Evolutionary conservation across 2,888 invertebrate species (phyloP).

Genomic region (Parthenolecanium corni): DNA sequence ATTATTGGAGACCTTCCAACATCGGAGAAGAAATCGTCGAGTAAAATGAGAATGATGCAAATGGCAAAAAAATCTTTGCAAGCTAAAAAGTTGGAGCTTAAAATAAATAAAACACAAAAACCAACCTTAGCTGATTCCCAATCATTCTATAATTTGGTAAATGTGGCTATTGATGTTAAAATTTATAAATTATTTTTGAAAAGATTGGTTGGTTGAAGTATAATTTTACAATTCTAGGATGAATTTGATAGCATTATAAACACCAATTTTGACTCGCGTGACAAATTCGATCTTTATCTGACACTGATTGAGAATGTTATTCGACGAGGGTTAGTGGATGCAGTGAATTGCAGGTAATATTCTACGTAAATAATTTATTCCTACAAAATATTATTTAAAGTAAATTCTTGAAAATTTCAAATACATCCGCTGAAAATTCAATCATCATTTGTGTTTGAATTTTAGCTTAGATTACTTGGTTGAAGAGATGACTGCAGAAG

Average conservation of each 20-base stretch:
- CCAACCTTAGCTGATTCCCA: slow-evolving; percentile 14
- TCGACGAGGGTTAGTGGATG: slow-evolving; percentile 9
- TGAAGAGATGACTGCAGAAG: slow-evolving; percentile 49
- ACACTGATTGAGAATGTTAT: slow-evolving; percentile 5
- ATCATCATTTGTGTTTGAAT: too few species aligned
- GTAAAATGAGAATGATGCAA: slow-evolving; percentile 15
- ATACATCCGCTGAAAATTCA: too few species aligned
- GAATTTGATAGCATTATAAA: slow-evolving; percentile 3
- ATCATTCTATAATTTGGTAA: slow-evolving; percentile 14
- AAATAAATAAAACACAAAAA: slow-evolving; percentile 12
- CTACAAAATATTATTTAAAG: too few species aligned
- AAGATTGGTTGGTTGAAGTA: too few species aligned
- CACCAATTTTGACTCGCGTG: neutral
- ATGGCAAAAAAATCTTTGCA: slow-evolving; percentile 21
- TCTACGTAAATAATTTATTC: too few species aligned
- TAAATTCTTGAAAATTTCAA: too few species aligned
- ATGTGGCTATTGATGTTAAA: neutral
- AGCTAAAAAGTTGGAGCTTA: slow-evolving; percentile 18
- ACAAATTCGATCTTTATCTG: slow-evolving; percentile 16
- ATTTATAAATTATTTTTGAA: too few species aligned
- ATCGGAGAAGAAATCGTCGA: neutral
- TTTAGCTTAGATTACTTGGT: slow-evolving; percentile 49
- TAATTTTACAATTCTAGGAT: slow-evolving; percentile 8
- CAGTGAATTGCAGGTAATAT: slow-evolving; percentile 11
- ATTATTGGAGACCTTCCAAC: too few species aligned